Percentiles rank a stretch among this genome's conserved stretches.
These are phyloP conservation scores for Heterochromis multidens DNA, from an alignment of 2,113 vertebrate genomes.

Conservation along the genomic window DNA sequence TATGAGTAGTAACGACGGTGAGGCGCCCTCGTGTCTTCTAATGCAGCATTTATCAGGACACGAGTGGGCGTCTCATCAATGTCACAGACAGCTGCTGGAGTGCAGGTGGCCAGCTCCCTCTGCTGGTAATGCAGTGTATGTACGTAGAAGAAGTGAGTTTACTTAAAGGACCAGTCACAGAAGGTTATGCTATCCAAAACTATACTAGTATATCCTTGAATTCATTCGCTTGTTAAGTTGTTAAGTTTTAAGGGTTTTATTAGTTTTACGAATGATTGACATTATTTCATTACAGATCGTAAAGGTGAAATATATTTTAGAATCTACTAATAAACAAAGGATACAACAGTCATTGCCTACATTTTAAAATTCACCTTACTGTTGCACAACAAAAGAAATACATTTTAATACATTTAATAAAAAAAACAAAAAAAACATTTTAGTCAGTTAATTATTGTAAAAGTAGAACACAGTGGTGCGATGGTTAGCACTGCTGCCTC, in stretches of 20 bases:
- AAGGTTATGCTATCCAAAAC: no score
- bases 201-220: background rate
- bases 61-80: background rate
- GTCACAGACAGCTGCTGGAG: background rate
- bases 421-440: background rate
- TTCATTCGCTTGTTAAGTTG: background rate
- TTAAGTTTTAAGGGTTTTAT: background rate
- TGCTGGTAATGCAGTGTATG: background rate
- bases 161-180: background rate
- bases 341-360: background rate
- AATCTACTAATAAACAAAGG: background rate
- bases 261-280: background rate
- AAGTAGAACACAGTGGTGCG: background rate
- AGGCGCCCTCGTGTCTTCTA: background rate
- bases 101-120: background rate
- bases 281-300: background rate
- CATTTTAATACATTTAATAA: background rate
- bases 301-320: background rate
- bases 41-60: background rate
- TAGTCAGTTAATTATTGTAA: background rate
- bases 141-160: background rate
- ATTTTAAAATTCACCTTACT: background rate
- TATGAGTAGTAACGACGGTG: background rate
- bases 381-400: background rate
- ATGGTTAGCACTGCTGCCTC: no score